Evolutionary conservation across 1,140 invertebrate species (phyloP).

Genomic region (Saxidomus purpurata): DNA sequence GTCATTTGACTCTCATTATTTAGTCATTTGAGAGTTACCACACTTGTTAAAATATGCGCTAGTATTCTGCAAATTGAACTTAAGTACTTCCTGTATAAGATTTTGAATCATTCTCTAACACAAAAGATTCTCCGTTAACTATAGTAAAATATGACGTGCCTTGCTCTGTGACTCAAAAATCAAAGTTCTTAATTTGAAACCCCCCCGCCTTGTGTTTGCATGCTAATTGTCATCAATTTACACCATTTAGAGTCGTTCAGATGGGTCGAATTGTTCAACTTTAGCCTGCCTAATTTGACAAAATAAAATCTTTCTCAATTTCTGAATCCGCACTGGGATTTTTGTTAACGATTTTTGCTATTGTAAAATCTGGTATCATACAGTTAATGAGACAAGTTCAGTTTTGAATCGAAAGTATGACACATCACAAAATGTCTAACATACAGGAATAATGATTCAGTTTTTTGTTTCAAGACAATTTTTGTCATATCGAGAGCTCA

Average conservation of each 20-base stretch:
- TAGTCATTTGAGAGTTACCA: constrained; percentile 12
- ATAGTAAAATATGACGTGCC: constrained; percentile 1
- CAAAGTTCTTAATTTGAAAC: background rate
- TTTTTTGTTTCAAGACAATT: too few relatives aligned
- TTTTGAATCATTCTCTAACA: constrained; percentile 26
- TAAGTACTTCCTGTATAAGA: constrained; percentile 34
- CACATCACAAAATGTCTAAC: background rate
- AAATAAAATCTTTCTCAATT: background rate
- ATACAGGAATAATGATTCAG: too few relatives aligned
- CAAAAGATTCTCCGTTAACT: background rate
- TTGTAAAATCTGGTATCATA: background rate
- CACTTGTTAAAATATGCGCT: background rate
- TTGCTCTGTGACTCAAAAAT: background rate
- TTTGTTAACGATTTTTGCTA: background rate
- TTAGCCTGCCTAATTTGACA: constrained; percentile 21
- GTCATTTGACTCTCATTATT: constrained; percentile 15
- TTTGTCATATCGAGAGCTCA: too few relatives aligned
- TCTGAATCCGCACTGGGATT: background rate
- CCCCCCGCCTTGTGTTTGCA: background rate
- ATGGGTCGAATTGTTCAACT: background rate
- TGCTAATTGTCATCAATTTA: constrained; percentile 25
- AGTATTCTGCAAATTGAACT: constrained; percentile 37
- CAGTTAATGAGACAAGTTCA: background rate
- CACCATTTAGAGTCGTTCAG: background rate
- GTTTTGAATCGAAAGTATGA: background rate